phyloP scores from a whole-genome alignment of 1,140 invertebrate genomes.

The Zelostemma sp. region DNA sequence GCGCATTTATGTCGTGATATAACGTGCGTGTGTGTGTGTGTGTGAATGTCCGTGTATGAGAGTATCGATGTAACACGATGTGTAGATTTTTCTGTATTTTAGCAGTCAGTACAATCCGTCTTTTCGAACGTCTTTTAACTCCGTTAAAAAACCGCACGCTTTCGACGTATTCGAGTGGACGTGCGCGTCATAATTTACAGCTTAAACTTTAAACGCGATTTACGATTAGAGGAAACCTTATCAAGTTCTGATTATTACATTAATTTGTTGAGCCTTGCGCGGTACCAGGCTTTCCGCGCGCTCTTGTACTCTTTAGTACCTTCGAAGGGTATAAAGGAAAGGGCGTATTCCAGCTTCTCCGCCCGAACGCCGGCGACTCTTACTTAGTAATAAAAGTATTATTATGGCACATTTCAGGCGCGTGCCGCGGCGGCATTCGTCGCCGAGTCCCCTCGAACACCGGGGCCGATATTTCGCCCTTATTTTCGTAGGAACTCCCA shows the following conservation, averaged over 20 bases:
- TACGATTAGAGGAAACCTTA: constrained; percentile 61
- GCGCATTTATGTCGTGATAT: constrained; percentile 62
- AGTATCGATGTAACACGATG: constrained; percentile 41
- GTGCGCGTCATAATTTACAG: constrained; percentile 48
- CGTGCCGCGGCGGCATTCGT: constrained; percentile 33
- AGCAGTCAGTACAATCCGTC: constrained; percentile 47
- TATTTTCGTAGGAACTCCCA: constrained; percentile 39
- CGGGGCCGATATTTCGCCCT: constrained; percentile 4
- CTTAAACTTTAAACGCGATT: constrained; percentile 60
- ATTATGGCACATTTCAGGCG: constrained; percentile 66
- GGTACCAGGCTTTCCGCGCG: constrained; percentile 50
- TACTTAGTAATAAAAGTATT: constrained; percentile 30
- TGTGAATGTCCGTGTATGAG: constrained; percentile 49
- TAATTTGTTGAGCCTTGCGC: constrained; percentile 60
- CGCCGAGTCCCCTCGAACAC: neutral
- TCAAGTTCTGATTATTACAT: constrained; percentile 53
- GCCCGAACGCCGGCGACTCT: neutral
- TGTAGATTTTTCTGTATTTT: constrained; percentile 42
- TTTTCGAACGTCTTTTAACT: constrained; percentile 16
- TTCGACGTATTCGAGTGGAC: constrained; percentile 42
- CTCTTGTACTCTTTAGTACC: constrained; percentile 64
- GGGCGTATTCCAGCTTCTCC: constrained; percentile 9
- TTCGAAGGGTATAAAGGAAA: constrained; percentile 34
- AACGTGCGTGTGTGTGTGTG: constrained; percentile 42
- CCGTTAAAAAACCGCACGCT: constrained; percentile 33